phyloP scores from a whole-genome alignment of 64 coral and sea anemone genomes.

The Catalaphyllia jardinei region DNA sequence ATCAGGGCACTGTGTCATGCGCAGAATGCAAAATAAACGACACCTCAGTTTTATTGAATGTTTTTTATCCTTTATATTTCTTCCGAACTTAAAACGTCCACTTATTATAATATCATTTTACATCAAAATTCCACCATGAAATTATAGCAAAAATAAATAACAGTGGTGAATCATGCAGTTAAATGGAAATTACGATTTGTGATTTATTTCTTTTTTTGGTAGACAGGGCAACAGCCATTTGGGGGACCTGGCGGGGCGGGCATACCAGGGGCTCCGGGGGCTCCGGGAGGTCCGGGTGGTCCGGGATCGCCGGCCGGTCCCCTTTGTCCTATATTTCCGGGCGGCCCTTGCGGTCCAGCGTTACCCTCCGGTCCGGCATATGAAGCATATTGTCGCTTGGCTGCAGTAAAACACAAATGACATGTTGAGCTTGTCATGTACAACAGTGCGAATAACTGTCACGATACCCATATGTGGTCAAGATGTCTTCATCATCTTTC shows the following conservation, averaged over 20 bases:
- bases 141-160: background rate
- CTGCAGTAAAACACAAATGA: background rate
- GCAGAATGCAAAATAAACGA: too few species aligned
- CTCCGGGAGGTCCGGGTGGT: conserved; percentile 29
- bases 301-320: conserved; percentile 39
- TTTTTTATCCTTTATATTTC: too few species aligned
- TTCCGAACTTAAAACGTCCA: too few species aligned
- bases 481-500: too few species aligned
- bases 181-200: background rate
- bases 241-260: conserved; percentile 41
- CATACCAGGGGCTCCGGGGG: conserved; percentile 21
- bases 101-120: too few species aligned
- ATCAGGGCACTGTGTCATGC: too few species aligned
- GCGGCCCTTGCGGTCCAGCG: conserved; percentile 36
- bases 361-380: conserved; percentile 29
- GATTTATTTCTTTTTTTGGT: background rate
- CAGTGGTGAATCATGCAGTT: background rate
- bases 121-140: background rate
- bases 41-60: too few species aligned
- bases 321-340: conserved; percentile 3
- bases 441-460: too few species aligned
- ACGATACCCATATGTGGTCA: too few species aligned
- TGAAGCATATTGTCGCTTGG: background rate
- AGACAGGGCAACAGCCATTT: background rate
- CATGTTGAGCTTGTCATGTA: background rate